Evolutionary conservation across 2,888 invertebrate species (phyloP), one percentile per base, ranked within the genome.

Genomic region (Nipponacmea schrenckii): DNA sequence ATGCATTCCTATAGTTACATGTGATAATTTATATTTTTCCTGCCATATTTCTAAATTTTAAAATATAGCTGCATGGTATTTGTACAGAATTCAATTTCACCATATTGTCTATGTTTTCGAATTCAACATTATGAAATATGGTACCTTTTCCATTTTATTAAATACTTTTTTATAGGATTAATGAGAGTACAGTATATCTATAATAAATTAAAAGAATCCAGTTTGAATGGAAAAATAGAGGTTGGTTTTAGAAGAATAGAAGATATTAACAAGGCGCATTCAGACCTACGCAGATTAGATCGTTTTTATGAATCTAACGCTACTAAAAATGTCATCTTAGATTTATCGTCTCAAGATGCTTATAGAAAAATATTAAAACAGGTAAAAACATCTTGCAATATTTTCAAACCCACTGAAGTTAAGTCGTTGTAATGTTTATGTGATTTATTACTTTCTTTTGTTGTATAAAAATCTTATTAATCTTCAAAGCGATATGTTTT

Each of bases 261-360:
- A 71, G 79, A 83, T 67, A 73, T 82, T 10, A 69, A 69, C 64
- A 63, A 81, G 62, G 81, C 82, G 0, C 84, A 83, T 17, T 83
- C 83, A 27, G 82, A 83, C 64, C 73, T 84, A 20, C 75, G 83
- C 2, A 74, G 78, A 65, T 74, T 84, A 44, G 85, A 84, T 72
- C 77, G 73, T 64, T 79, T 79, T 70, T 62, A 76, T 8, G 76
- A 77, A 17, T 67, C 73, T 2, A 68, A 73, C 4, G 20, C 70
- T 0, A 71, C 76, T 20, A 84, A 81, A 66, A 79, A 80, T 31
- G 80, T 85, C 26, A 77, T 84, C n/a, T 75, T 84, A 64, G 85
- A 85, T 69, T 74, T 84, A 50, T 82, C 83, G 8, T 74, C 77
- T 10, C 81, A 83, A 64, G 69, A 76, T 3, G 78, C 78, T 20